Conservation (phyloP, 2,797 vertebrate genomes). For the Gephyroberyx darwinii region DNA sequence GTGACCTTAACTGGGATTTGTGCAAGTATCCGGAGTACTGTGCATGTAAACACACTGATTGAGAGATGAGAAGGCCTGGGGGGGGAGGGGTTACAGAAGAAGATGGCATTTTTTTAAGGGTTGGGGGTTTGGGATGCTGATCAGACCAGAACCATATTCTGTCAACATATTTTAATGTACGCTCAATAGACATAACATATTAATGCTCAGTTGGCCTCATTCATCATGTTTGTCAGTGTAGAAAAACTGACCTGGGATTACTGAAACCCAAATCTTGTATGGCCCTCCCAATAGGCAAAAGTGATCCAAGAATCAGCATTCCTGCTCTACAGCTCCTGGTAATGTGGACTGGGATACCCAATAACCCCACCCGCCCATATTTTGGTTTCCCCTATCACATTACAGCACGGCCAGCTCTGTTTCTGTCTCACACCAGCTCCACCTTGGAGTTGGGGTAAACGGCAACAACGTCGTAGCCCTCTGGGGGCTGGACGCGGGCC, state of each 20-base stretch:
- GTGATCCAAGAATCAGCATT: slow-evolving; percentile 55
- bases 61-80: slow-evolving; percentile 24
- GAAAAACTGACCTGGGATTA: slow-evolving; percentile 59
- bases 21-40: neutral
- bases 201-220: slow-evolving; percentile 5
- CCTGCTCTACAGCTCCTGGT: slow-evolving; percentile 43
- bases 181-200: slow-evolving; percentile 34
- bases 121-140: slow-evolving; percentile 21
- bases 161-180: slow-evolving; percentile 31
- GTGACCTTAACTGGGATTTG: neutral
- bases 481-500: slow-evolving; percentile 93
- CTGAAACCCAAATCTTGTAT: slow-evolving; percentile 16
- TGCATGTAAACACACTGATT: slow-evolving; percentile 30
- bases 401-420: neutral
- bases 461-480: slow-evolving; percentile 97
- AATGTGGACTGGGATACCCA: slow-evolving; percentile 32
- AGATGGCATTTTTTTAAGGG: slow-evolving; percentile 8
- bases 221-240: slow-evolving; percentile 39
- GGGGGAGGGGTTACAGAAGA: neutral
- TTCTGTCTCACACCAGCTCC: slow-evolving; percentile 86
- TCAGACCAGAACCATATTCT: slow-evolving; percentile 28
- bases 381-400: slow-evolving; percentile 33
- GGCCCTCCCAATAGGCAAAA: slow-evolving; percentile 36
- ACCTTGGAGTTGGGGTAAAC: slow-evolving; percentile 98
- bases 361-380: slow-evolving; percentile 37